Conservation (phyloP, 2,113 vertebrate genomes). For the Acrocephalus kingi region DNA sequence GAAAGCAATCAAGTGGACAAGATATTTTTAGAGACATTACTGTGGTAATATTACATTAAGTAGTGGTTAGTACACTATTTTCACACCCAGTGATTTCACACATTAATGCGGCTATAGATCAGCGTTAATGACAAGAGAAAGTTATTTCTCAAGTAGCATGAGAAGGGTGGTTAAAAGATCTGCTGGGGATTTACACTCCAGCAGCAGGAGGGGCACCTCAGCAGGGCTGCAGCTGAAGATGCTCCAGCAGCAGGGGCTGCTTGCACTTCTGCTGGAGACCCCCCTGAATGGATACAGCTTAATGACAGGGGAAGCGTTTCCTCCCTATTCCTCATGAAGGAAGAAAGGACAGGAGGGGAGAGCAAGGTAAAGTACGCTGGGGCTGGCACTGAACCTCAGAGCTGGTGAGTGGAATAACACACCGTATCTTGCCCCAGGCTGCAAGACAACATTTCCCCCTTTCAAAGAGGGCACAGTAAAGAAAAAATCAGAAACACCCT, state of each 20-base stretch:
- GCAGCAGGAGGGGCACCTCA: constrained; percentile 35
- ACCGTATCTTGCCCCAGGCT: not conserved
- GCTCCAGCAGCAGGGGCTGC: not conserved
- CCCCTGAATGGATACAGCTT: not conserved
- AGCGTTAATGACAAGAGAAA: constrained; percentile 55
- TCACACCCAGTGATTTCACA: constrained; percentile 69
- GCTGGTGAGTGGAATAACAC: not conserved
- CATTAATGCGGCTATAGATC: constrained; percentile 64
- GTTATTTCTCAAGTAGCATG: constrained; percentile 54
- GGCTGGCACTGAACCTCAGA: not conserved
- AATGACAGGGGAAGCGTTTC: not conserved
- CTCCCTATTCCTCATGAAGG: not conserved
- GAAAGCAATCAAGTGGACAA: constrained; percentile 71
- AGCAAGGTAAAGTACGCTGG: not conserved
- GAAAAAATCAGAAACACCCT: not conserved
- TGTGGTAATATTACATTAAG: constrained; percentile 69
- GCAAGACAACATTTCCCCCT: not conserved
- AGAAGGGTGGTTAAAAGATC: constrained; percentile 47
- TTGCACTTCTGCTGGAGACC: not conserved
- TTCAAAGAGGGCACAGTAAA: not conserved
- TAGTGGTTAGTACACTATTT: constrained; percentile 68
- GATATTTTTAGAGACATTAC: constrained; percentile 72
- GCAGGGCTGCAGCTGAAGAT: not conserved
- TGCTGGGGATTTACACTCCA: constrained; percentile 29
- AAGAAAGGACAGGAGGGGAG: not conserved